A percentile compares a stretch with the other conserved stretches of the same genome.
Conservation (phyloP, 92 coral and sea anemone species). For the Actinernus sp. region DNA sequence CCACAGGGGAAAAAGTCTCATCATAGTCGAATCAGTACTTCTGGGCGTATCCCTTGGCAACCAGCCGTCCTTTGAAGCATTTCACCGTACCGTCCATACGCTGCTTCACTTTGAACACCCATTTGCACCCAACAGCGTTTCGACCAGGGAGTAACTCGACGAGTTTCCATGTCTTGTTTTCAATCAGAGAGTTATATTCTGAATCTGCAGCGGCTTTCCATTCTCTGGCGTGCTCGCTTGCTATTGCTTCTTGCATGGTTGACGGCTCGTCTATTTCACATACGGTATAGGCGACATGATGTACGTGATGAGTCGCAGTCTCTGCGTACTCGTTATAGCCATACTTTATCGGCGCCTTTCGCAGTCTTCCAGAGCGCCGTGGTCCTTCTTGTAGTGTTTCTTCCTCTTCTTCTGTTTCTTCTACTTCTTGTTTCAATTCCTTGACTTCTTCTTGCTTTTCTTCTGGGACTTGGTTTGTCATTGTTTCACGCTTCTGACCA, state of each 20-base stretch:
- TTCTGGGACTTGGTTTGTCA: too few species aligned
- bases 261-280: slow-evolving; percentile 35
- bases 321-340: slow-evolving; percentile 59
- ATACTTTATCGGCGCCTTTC: slow-evolving; percentile 29
- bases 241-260: slow-evolving; percentile 31
- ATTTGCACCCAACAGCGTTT: too few species aligned
- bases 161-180: too few species aligned
- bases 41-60: slow-evolving; percentile 60
- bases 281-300: slow-evolving; percentile 40
- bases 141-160: too few species aligned
- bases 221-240: slow-evolving; percentile 16
- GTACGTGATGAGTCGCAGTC: slow-evolving; percentile 13
- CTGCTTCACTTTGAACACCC: slow-evolving; percentile 54
- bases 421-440: too few species aligned
- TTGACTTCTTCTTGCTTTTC: too few species aligned
- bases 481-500: not conserved
- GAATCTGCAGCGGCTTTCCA: slow-evolving; percentile 60
- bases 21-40: slow-evolving; percentile 47
- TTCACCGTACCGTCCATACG: slow-evolving; percentile 37
- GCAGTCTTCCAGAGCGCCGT: slow-evolving; percentile 35
- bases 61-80: slow-evolving; percentile 50
- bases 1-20: slow-evolving; percentile 42
- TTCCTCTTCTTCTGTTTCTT: slow-evolving; percentile 20
- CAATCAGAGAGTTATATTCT: too few species aligned
- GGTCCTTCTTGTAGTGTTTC: slow-evolving; percentile 7